Base-by-base conservation (phyloP, 2,113 vertebrate species). In the Pipra filicauda region DNA sequence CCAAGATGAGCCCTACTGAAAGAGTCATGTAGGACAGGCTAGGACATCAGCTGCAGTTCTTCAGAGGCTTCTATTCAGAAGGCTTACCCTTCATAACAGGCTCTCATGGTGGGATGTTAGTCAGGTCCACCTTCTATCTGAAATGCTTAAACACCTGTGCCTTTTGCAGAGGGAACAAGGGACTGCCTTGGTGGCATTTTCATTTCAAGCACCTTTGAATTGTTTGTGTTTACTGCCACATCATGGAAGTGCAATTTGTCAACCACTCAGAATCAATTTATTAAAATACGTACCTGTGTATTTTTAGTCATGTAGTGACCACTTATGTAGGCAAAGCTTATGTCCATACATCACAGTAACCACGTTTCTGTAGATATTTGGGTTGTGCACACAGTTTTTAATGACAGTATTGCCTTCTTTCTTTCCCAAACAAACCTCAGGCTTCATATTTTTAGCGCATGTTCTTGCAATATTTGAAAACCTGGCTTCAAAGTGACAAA, bases 1-100 rank as follows among this genome's bases (percentile, higher is more conserved):
- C 11, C 13, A 54, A 44, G 49, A 58, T 37, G 31, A 49, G 8
- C 7, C 31, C 20, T 70, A n/a, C 10, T 17, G 37, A n/a, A 30
- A 57, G 21, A 20, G 54, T 14, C 17, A 52, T 15, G 17, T 24
- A 48, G 43, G 9, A 81, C 16, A 67, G 6, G 13, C 12, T 21
- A 43, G 39, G 27, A 6, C 22, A 70, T 28, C 9, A 59, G 6
- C 16, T 64, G 11, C 52, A 73, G 14, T 20, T 73, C n/a, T 65
- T 8, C 0, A 1, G 12, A 79, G 5, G 5, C 7, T 82, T 49
- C n/a, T 31, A 1, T 35, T 79, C 24, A 43, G 35, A 72, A 65
- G 52, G 16, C 31, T 14, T 4, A 55, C 12, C 46, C 65, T 75
- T 27, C 16, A 3, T 11, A 54, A 16, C 0, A 2, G 43, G 33